phyloP scores from a whole-genome alignment of 2,797 vertebrate species.

The Rhinella marina region DNA sequence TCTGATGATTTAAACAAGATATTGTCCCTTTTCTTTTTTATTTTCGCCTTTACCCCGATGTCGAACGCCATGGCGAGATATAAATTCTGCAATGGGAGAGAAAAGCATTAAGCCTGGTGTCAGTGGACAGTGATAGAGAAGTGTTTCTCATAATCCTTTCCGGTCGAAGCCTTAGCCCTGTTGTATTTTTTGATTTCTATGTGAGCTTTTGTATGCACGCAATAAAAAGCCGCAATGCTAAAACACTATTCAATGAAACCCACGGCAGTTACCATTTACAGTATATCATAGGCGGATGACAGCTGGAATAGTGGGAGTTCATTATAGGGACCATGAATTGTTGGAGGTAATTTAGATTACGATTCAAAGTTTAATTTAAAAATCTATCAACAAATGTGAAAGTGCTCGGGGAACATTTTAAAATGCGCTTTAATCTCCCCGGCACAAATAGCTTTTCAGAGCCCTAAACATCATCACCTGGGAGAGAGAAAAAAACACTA shows the following conservation, averaged over 20 bases:
- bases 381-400: constrained; percentile 90
- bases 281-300: constrained; percentile 81
- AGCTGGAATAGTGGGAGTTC: constrained; percentile 82
- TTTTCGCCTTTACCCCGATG: constrained; percentile 51
- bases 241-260: constrained; percentile 75
- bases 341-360: constrained; percentile 89
- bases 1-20: constrained; percentile 50
- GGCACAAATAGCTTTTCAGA: constrained; percentile 84
- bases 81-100: constrained; percentile 57
- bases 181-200: constrained; percentile 70
- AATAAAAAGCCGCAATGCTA: constrained; percentile 72
- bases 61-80: constrained; percentile 63
- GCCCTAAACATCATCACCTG: constrained; percentile 82
- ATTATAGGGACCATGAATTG: constrained; percentile 87
- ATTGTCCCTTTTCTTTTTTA: constrained; percentile 48
- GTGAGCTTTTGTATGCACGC: constrained; percentile 72
- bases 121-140: constrained; percentile 62
- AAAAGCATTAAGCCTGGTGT: constrained; percentile 63
- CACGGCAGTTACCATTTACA: constrained; percentile 73
- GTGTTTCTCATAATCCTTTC: constrained; percentile 66
- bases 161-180: constrained; percentile 64
- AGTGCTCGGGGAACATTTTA: constrained; percentile 85
- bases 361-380: constrained; percentile 91
- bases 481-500: constrained; percentile 76
- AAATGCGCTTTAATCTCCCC: constrained; percentile 84